Base-by-base conservation (phyloP, 2,113 vertebrate genomes). In the Oryzias celebensis region DNA sequence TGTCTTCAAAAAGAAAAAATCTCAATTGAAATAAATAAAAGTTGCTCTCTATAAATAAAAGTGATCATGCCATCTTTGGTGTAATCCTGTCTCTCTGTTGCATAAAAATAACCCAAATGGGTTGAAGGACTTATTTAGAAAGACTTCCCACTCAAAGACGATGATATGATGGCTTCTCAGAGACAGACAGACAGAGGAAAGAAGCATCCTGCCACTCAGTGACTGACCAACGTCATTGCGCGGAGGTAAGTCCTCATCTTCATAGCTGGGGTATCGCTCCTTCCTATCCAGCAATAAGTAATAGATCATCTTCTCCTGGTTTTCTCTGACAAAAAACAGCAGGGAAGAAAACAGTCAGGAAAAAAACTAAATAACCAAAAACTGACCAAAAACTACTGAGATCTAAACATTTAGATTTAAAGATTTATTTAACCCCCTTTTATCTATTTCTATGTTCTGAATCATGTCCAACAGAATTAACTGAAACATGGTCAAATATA, bases 241-340 rank as follows among this genome's bases (percentile, higher is more conserved):
- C 1, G 93, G 94, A 45, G 94, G 95, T 73, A 96, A 85, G 71
- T 97, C 94, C 77, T 97, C 95, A 48, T 97, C 95, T 80, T 97
- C 95, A 36, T 94, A 97, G 88, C 95, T 97, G 16, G 95, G 95
- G 73, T 97, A 96, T 23, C 95, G 91, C 80, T 96, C 95, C 74
- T 97, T 97, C 62, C 94, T 94, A 85, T 97, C 95, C 74, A 97
- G 80, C 62, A 97, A 91, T 69, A 97, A 90, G 65, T 95, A 97
- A 79, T 96, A 97, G 46, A 97, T 97, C 94, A 96, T 96, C 80
- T 97, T 97, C 83, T 97, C 95, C 82, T 97, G 95, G 79, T 96
- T 97, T 76, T 97, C 95, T 71, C 95, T 97, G 74, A 53, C 28
- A 51, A 0, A 52, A 17, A 52, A 15, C 15, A 26, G n/a, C 2